Evolutionary conservation across 2,113 vertebrate genomes (phyloP), one percentile per base, ranked within the genome.

Genomic region (Plecotus auritus): DNA sequence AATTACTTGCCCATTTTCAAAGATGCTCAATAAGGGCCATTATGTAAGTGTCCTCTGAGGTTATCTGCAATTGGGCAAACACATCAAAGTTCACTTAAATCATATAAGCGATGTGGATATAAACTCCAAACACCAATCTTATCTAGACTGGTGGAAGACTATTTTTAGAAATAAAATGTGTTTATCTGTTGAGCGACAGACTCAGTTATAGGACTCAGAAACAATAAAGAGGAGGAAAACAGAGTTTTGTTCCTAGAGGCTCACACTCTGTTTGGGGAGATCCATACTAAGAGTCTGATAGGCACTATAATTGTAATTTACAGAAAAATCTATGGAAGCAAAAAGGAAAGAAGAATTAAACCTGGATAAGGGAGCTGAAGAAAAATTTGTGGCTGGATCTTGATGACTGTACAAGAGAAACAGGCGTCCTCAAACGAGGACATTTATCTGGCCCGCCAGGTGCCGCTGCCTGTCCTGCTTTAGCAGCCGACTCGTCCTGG

Each of bases 81-180:
- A 94, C 13, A 82, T 85, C 42, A 82, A 80, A 87, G 20, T 56
- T 92, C 42, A 61, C 35, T 66, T 85, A 94, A 47, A 90, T 72
- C 11, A 67, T 61, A 66, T 49, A 30, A 88, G 28, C 23, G 77
- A 51, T 76, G 6, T 40, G 45, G 23, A 80, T 69, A 95, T 66
- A 88, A 94, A 49, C n/a, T 12, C 23, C 72, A 77, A 94, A 82
- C 18, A 49, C 32, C 85, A 95, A 90, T 94, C 56, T 92, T 66
- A 40, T 85, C 45, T 54, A 81, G 32, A 59, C 32, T 76, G 32
- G 13, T 61, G 14, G 54, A 80, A 86, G n/a, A 93, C 11, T 80
- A 74, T 7, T 76, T 94, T 88, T 85, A 56, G 20, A 91, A 93
- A 76, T 90, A 92, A 32, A 69, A 13, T 78, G 84, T 72, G n/a